Percentiles rank a stretch among this genome's conserved stretches.
phyloP scores from a whole-genome alignment of 2,113 vertebrate genomes.

The Thalassarche chlororhynchos region DNA sequence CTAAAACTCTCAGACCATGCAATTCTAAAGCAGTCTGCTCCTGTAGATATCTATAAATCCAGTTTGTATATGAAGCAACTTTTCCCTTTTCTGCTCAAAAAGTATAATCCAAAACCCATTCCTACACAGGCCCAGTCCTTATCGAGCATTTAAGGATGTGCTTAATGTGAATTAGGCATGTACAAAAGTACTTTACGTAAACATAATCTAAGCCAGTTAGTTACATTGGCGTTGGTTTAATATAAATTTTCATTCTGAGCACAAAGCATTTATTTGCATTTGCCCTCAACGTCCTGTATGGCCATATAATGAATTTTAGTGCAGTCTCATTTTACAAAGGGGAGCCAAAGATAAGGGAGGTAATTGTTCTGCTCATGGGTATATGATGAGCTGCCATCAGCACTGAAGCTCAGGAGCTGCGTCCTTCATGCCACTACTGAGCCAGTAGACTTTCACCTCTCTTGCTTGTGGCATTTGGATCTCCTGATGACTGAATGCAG shows the following conservation, averaged over 20 bases:
- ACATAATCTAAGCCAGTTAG: not conserved
- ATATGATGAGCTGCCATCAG: not conserved
- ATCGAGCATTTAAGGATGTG: not conserved
- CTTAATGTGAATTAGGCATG: not conserved
- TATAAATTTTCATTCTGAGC: not conserved
- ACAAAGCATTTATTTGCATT: not conserved
- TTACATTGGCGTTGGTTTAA: not conserved
- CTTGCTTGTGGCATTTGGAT: not conserved
- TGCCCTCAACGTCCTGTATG: not conserved
- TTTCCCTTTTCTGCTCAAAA: not conserved
- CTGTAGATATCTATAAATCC: not conserved
- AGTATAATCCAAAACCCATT: not conserved
- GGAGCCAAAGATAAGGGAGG: not conserved
- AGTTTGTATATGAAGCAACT: not conserved
- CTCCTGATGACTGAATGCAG: not conserved
- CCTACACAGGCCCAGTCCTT: not conserved
- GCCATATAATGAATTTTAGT: not conserved
- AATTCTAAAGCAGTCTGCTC: not conserved
- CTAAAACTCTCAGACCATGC: not conserved
- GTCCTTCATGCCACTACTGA: not conserved
- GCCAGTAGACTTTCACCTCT: not conserved
- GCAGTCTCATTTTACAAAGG: not conserved
- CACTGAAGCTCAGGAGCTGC: rapidly evolving
- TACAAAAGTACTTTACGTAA: not conserved
- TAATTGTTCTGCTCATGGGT: not conserved